Base-by-base conservation (phyloP, 2,113 vertebrate genomes). In the Phainopepla nitens region DNA sequence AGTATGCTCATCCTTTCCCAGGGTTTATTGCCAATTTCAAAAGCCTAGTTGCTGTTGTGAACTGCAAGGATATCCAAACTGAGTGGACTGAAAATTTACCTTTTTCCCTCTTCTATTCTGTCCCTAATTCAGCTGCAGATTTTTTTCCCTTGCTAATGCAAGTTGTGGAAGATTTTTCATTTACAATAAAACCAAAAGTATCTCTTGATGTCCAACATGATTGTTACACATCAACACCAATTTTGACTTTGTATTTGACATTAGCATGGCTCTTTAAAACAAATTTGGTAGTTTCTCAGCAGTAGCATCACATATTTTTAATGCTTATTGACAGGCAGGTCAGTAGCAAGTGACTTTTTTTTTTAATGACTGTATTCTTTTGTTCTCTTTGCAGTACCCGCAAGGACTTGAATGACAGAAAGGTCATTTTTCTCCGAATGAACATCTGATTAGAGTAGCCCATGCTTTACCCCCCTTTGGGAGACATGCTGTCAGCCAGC, bases 381-480 rank as follows among this genome's bases (percentile, higher is more conserved):
- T 95, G 90, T 95, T 94, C 87, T 87, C 91, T 86, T 95, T 39
- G 81, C 75, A 93, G 92, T 83, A 94, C 60, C 87, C 90, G 2
- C 56, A 94, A 96, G 90, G 94, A 94, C 87, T 84, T 91, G 89
- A 92, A 94, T 96, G 94, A 95, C 94, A 96, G 90, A 73, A 94
- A 96, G 95, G 96, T 97, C 96, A 95, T 96, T 95, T 95, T 94
- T 93, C 92, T 94, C 56, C 36, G 33, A 85, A 61, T 94, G 91
- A 96, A 92, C 83, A 95, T 91, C 95, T 97, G 96, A 97, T 95
- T 80, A 95, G 79, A 97, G 92, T 93, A 94, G 94, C 90, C 96
- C 79, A 93, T 90, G 81, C 75, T 94, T 95, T 95, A 81, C 76
- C 78, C 89, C 77, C 95, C 93, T 96, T 95, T 92, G 93, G 96